Percentiles rank a stretch among this genome's conserved stretches.
phyloP scores from a whole-genome alignment of 2,888 invertebrate species.

The Sinotaia quadrata region DNA sequence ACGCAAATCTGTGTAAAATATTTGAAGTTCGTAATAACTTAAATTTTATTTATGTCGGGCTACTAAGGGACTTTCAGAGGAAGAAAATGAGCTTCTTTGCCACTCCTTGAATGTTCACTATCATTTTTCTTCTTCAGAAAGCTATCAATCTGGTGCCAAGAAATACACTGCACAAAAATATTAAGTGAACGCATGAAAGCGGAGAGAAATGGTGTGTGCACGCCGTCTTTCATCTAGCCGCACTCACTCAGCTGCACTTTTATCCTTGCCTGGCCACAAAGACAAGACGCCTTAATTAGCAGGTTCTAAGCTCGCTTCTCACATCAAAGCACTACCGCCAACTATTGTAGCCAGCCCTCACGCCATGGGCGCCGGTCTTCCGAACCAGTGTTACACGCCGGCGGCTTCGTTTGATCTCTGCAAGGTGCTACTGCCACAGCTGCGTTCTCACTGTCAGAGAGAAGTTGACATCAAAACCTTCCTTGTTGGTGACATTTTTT shows the following conservation, averaged over 20 bases:
- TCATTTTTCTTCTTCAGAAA: too few species aligned
- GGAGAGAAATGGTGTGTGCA: too few species aligned
- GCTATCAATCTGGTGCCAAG: too few species aligned
- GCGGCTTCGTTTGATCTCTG: slow-evolving; percentile 15
- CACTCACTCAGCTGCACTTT: slow-evolving; percentile 29
- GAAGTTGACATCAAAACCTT: neutral
- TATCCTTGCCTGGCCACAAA: slow-evolving; percentile 23
- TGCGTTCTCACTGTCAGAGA: neutral
- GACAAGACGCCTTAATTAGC: slow-evolving; percentile 30
- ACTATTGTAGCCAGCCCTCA: slow-evolving; percentile 18
- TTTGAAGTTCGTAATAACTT: too few species aligned
- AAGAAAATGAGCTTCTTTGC: too few species aligned
- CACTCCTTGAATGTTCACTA: too few species aligned
- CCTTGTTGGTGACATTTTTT: neutral
- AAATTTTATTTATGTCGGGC: too few species aligned
- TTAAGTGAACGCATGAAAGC: too few species aligned
- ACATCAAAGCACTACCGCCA: slow-evolving; percentile 30
- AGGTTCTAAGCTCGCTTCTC: slow-evolving; percentile 15
- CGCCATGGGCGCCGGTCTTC: slow-evolving; percentile 9
- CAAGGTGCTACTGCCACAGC: slow-evolving; percentile 18
- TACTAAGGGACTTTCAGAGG: too few species aligned
- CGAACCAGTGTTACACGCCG: neutral
- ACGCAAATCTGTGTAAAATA: too few species aligned
- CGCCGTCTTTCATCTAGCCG: slow-evolving; percentile 11
- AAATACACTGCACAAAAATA: too few species aligned